Base-by-base conservation (phyloP, 2,888 invertebrate genomes). In the Allacma fusca region DNA sequence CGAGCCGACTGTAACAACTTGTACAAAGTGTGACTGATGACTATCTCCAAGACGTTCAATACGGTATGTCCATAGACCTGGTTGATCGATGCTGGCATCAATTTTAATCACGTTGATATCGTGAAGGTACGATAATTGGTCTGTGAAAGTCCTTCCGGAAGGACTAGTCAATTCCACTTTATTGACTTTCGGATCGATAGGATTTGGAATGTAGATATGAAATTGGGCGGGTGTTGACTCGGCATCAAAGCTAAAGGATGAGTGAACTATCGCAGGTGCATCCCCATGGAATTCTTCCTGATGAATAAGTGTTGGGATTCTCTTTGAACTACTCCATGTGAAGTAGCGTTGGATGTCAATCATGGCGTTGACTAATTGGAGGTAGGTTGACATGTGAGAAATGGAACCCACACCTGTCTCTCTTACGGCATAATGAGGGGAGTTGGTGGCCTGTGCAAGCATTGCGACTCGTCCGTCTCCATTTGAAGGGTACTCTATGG, bases 1-100 rank as follows among this genome's bases (percentile, higher is more conserved):
- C 87, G 88, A 12, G 87, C 86, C 43, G 86, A 85, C 89, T 0
- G 90, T 90, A 83, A 89, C 87, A 0, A 91, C 90, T 86, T 91
- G 90, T 0, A 91, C 88, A 83, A 89, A 90, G 85, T 91, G 90
- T 0, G 90, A 89, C 84, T 84, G 84, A 79, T 83, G 83, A 77
- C 81, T 81, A 67, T 83, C 84, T n/a, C 83, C 83, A 50, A 84
- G 77, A 64, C 84, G 79, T 68, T 84, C 81, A 57, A 84, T 84
- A 24, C 81, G 69, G 76, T 84, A 84, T 23, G 74, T 77, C 84
- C 84, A 84, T 72, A 81, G 28, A 13, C 81, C 83, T 50, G 83
- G 82, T 72, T 83, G 79, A 69, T 84, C 81, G 76, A 84, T 84
- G 26, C 69, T 26, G 16, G 82, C 83, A 73, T 82, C 82, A 70